phyloP scores from a whole-genome alignment of 1,140 invertebrate species.

The Aricia agestis region DNA sequence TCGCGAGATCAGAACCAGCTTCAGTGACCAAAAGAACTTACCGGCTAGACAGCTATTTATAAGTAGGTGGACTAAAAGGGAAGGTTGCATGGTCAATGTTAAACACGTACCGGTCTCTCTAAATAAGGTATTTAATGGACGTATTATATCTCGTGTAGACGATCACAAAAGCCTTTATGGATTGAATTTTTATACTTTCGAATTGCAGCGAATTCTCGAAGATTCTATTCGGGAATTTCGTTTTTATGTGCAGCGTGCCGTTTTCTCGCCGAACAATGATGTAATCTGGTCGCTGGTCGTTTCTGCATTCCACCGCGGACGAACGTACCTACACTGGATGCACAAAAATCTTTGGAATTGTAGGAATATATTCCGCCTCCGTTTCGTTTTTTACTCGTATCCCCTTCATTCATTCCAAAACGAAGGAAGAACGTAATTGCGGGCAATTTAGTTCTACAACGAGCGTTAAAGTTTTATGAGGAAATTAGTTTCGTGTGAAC shows the following conservation, averaged over 20 bases:
- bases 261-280: constrained; percentile 6
- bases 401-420: constrained; percentile 1
- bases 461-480: not conserved
- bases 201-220: not conserved
- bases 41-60: constrained; percentile 38
- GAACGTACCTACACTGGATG: not conserved
- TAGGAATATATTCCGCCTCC: not conserved
- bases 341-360: constrained; percentile 5
- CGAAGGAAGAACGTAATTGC: not conserved
- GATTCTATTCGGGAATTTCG: not conserved
- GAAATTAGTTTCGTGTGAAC: not conserved
- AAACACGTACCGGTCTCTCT: constrained; percentile 37
- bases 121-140: constrained; percentile 32
- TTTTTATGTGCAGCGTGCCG: not conserved
- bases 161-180: not conserved
- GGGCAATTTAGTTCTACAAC: not conserved
- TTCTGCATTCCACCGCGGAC: constrained; percentile 8
- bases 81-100: constrained; percentile 43
- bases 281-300: constrained; percentile 1
- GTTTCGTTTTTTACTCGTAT: constrained; percentile 4
- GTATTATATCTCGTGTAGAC: not conserved
- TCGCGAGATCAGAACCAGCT: constrained; percentile 8
- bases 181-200: not conserved
- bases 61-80: constrained; percentile 43
- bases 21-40: constrained; percentile 19